Evolutionary conservation across 1,140 invertebrate species (phyloP), one percentile per base, ranked within the genome.

Genomic region (Brachionus koreanus): DNA sequence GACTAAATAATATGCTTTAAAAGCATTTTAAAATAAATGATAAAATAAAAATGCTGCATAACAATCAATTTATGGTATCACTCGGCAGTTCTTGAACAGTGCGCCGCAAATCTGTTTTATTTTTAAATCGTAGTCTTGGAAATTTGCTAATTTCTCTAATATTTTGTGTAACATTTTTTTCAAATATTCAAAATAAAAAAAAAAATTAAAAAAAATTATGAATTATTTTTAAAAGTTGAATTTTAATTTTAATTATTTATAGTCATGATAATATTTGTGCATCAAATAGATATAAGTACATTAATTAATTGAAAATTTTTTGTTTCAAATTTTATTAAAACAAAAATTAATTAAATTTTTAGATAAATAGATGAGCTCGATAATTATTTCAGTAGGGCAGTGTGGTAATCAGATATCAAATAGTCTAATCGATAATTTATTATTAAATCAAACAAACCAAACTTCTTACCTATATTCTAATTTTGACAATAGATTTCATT

Each of bases 381-480:
- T 83, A 52, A 83, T 83, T 82, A n/a, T 88, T 88, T 81, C 83
- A 91, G 91, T 91, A 84, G 92, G 92, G n/a, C 92, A 93, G 87
- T 93, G 92, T 87, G 92, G 92, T 46, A 93, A 93, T 87, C 92
- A 93, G 88, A 92, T 93, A 85, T 92, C 92, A 43, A 90, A 89
- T 83, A 88, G 89, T n/a, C 92, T 93, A 65, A 61, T 79, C 85
- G 92, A 92, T 91, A 91, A 92, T 46, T 86, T 91, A 76, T 91
- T 90, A 19, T 84, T 92, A 13, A 87, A 91, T 85, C 92, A 93
- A 85, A 91, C 92, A 87, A 90, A 90, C 84, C 87, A 88, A 35
- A 85, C 90, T 84, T 86, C 90, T 33, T 87, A 33, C 52, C 67
- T 77, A 83, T 82, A n/a, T 85, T 86, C 52, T 83, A 86, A 83